Evolutionary conservation across 2,888 invertebrate genomes (phyloP), one percentile per base, ranked within the genome.

Genomic region (Trichacis sp.): DNA sequence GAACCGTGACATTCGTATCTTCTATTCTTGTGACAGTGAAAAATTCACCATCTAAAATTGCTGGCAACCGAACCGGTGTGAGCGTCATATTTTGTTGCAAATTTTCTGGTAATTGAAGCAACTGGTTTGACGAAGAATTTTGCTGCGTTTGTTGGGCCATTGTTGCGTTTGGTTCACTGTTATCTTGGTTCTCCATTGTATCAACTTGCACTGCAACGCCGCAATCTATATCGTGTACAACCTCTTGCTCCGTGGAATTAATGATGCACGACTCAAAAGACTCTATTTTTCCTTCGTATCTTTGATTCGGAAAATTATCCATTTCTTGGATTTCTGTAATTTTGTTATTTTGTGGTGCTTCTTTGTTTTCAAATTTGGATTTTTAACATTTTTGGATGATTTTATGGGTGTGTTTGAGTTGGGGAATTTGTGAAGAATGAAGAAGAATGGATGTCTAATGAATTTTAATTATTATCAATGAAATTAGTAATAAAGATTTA

Each of bases 1-100:
- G 70, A n/a, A 83, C 84, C 0, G 83, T 84, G 9, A 84, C 83
- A 64, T 84, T 84, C 1, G 78, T 78, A 54, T 84, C 82, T 58
- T 84, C 83, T n/a, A 84, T 78, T 64, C 82, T 77, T 24, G 82
- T 78, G 24, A 84, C 84, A 11, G 73, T 76, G 59, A 84, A 84
- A 59, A 81, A 84, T 66, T 83, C 82, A 36, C 84, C 84, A 62
- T 84, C 84, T 1, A 84, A 64, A 48, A 84, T 78, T n/a, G 84
- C 83, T 18, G 84, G 83, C 47, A 83, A 71, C 68, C 84, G 72
- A 42, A 84, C 75, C 6, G 82, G 81, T 42, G 82, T 84, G n/a
- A 83, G 72, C 1, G 79, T 77, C 65, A 80, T 71, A 50, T 76
- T 82, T 30, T 75, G 77, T 49, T 80, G 79, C 18, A 68, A 51